These are phyloP conservation scores for Oenanthe melanoleuca DNA, from an alignment of 2,113 vertebrate genomes.

Conservation along the genomic window DNA sequence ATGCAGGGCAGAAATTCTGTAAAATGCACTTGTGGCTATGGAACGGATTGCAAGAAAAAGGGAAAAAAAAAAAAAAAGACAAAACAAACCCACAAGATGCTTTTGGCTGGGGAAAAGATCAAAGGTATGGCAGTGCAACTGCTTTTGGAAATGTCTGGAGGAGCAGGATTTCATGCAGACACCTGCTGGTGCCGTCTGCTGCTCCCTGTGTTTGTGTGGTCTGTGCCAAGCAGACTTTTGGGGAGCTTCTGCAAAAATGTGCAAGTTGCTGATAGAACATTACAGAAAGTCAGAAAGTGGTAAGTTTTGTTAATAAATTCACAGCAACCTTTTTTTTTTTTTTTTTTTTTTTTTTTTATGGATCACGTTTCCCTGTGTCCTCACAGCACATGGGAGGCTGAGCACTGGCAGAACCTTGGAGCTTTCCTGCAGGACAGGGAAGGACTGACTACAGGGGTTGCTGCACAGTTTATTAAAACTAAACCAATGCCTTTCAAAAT, in stretches of 20 bases:
- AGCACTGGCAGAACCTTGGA: not conserved
- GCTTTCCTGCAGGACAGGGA: not conserved
- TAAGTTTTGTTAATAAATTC: not conserved
- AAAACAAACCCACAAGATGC: not conserved
- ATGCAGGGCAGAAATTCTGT: not conserved
- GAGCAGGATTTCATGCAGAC: constrained; percentile 22
- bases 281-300: not conserved
- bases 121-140: constrained; percentile 25
- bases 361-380: accelerated
- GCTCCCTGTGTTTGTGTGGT: not conserved
- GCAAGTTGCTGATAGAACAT: not conserved
- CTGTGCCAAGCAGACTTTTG: not conserved
- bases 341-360: not conserved
- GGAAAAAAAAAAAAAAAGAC: not conserved
- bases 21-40: not conserved
- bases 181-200: constrained; percentile 33
- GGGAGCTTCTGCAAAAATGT: not conserved
- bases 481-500: not conserved
- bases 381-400: not conserved
- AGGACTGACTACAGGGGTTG: not conserved
- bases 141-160: constrained; percentile 44
- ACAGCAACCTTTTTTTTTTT: too few species aligned
- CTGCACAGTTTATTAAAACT: not conserved
- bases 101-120: constrained; percentile 15
- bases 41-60: not conserved